These are phyloP conservation scores for Oreochromis mossambicus DNA, from an alignment of 2,797 vertebrate genomes.

Conservation along the genomic window DNA sequence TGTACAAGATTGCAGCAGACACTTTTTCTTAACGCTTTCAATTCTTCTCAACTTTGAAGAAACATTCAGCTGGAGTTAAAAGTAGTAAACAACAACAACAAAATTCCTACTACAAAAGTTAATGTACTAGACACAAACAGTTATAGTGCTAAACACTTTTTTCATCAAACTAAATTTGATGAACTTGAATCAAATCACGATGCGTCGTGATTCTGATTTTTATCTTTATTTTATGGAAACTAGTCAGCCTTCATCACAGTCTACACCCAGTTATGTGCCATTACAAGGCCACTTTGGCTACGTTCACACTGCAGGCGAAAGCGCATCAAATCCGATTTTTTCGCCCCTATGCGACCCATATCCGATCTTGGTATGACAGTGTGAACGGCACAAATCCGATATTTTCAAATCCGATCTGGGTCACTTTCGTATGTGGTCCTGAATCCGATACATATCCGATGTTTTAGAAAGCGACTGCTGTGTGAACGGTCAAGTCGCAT, in stretches of 20 bases:
- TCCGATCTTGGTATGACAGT: no score
- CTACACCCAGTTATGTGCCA: neutral
- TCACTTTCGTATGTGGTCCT: no score
- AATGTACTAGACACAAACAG: neutral
- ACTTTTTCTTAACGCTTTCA: neutral
- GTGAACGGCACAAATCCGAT: no score
- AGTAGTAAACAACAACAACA: neutral
- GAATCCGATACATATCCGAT: no score
- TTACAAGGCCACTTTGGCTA: neutral
- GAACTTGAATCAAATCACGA: neutral
- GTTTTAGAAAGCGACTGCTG: no score
- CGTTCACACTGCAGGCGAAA: no score
- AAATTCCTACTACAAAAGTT: neutral
- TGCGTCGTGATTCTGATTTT: neutral
- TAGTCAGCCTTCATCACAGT: neutral
- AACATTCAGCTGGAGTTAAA: neutral
- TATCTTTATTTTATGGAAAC: neutral
- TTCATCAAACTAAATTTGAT: neutral
- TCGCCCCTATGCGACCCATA: no score
- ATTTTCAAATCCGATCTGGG: no score
- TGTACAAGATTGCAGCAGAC: neutral
- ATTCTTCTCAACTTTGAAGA: neutral
- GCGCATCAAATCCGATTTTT: no score
- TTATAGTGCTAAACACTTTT: neutral
- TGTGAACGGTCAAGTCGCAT: no score